Base-by-base conservation (phyloP, 2,888 invertebrate genomes). In the Drepanosiphum platanoidis region DNA sequence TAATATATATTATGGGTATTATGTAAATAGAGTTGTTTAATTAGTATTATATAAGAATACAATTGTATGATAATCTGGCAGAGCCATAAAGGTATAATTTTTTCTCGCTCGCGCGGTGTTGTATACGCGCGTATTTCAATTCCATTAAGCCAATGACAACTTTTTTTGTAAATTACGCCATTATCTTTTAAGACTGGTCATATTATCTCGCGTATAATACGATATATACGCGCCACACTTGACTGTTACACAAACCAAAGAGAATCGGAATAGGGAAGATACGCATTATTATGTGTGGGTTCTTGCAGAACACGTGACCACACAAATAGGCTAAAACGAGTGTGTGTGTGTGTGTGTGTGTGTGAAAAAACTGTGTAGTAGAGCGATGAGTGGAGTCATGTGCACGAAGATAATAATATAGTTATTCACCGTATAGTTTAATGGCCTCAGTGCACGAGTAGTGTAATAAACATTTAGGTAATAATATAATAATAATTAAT, bases 321-420 rank as follows among this genome's bases (percentile, higher is more conserved):
- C 66, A 42, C 22, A 15, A 66, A 79, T 66, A 79, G 34, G 42
- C 32, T 79, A 42, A 66, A 79, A 32, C 42, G 42, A 64, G 36
- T 78, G 30, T n/a, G n/a, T n/a, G n/a, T n/a, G n/a, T n/a, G n/a
- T n/a, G n/a, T n/a, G n/a, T n/a, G n/a, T n/a, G n/a, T n/a, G n/a
- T 42, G 30, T 66, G 32, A 66, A 79, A 42, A 78, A 78, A 32
- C 3, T 42, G 36, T 36, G 18, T 46, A 74, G 36, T 39, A 66
- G 8, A 22, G 3, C 32, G 22, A 32, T 27, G 42, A 66, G 32
- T 46, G 32, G 15, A 0, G 3, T 32, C n/a, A n/a, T 46, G 9
- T 77, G 58, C 27, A 77, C 11, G 4, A 68, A 79, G 66, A 79
- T 68, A 46, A 79, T 79, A n/a, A n/a, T n/a, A n/a, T n/a, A 52